phyloP scores from a whole-genome alignment of 2,797 vertebrate species.

The Myoxocephalus aenaeus region DNA sequence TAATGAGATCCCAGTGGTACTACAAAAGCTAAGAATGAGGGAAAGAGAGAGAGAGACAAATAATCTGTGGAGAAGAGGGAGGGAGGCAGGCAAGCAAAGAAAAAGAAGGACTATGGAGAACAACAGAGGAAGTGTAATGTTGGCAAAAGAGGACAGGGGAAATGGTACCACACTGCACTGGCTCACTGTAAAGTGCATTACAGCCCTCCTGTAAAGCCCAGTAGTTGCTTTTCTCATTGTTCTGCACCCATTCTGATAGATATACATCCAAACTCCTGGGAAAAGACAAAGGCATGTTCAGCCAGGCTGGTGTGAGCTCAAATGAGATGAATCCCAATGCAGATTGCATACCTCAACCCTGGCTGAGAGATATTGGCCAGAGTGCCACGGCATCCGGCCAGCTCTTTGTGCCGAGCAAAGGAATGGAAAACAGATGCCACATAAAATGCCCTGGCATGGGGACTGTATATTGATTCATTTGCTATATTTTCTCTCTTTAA shows the following conservation, averaged over 20 bases:
- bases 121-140: constrained; percentile 36
- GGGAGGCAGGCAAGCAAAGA: constrained; percentile 41
- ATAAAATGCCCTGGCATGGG: constrained; percentile 83
- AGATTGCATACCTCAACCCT: constrained; percentile 77
- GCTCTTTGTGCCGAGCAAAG: constrained; percentile 80
- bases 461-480: constrained; percentile 81
- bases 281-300: constrained; percentile 61
- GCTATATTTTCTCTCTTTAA: constrained; percentile 83
- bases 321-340: constrained; percentile 74
- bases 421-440: constrained; percentile 85
- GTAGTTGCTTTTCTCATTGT: constrained; percentile 43
- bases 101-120: constrained; percentile 36
- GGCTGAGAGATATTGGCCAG: constrained; percentile 75
- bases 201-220: constrained; percentile 47
- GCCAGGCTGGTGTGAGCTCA: constrained; percentile 59
- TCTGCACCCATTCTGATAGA: constrained; percentile 55
- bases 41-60: constrained; percentile 48
- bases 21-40: constrained; percentile 67
- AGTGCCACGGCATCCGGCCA: constrained; percentile 74
- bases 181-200: constrained; percentile 41
- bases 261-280: constrained; percentile 59
- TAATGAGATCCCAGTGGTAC: constrained; percentile 89
- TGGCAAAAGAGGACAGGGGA: constrained; percentile 40
- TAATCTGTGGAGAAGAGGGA: constrained; percentile 40
- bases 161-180: constrained; percentile 31